Evolutionary conservation across 2,113 vertebrate genomes (phyloP).

Genomic region (Cebus imitator): DNA sequence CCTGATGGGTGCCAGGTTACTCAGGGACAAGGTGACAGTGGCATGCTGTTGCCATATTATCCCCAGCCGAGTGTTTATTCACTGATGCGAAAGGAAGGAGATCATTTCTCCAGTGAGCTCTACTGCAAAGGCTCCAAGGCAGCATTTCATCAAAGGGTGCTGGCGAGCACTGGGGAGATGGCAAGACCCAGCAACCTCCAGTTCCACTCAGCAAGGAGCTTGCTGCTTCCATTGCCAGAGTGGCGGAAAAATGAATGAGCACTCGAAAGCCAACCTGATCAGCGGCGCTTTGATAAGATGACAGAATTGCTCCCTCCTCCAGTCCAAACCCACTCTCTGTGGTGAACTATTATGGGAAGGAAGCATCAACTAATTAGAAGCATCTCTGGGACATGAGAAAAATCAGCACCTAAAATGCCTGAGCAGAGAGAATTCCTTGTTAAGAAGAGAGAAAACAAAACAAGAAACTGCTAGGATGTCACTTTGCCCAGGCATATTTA

Average conservation of each 20-base stretch:
- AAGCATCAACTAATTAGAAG: constrained; percentile 55
- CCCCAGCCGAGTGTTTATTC: constrained; percentile 46
- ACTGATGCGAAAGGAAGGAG: constrained; percentile 25
- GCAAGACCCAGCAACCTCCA: not conserved
- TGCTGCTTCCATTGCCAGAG: constrained; percentile 26
- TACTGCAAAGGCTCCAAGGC: constrained; percentile 1
- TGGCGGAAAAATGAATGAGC: constrained; percentile 37
- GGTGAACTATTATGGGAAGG: constrained; percentile 40
- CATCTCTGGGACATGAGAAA: constrained; percentile 56
- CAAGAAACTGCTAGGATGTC: constrained; percentile 9
- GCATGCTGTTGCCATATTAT: not conserved
- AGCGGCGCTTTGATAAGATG: constrained; percentile 45
- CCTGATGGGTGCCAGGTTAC: not conserved
- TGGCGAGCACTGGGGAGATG: not conserved
- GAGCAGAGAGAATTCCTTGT: constrained; percentile 55
- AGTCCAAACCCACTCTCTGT: constrained; percentile 9
- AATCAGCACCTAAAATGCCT: constrained; percentile 24
- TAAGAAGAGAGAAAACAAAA: constrained; percentile 27
- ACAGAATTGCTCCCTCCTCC: constrained; percentile 11
- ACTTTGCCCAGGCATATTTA: constrained; percentile 45
- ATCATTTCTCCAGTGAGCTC: not conserved
- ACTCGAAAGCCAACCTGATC: constrained; percentile 43
- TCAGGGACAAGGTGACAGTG: constrained; percentile 12
- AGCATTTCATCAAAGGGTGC: constrained; percentile 28
- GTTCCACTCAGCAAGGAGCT: constrained; percentile 16